Evolutionary conservation across 2,888 invertebrate species (phyloP), one percentile per base, ranked within the genome.

Genomic region (Tiphia femorata): DNA sequence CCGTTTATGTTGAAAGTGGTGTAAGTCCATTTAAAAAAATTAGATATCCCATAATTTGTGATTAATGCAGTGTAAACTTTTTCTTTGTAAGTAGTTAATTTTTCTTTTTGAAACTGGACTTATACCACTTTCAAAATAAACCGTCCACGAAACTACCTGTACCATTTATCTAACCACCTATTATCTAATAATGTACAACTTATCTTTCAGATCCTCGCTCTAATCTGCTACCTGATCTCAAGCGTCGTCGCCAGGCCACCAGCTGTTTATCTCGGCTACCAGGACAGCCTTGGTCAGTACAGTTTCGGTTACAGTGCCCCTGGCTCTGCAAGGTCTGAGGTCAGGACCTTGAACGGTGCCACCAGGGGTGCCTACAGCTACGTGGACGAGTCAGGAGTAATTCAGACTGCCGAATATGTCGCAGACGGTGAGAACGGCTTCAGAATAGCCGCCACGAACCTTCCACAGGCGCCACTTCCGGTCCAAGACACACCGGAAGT

Each of bases 401-500:
- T 86, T 38, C 85, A 86, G 64, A 84, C 77, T 25, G 82, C 84
- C 4, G 80, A 80, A 42, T 86, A 86, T 67, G 79, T 82, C 2
- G 82, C 85, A 1, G 85, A 85, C 53, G 77, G 80, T 19, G 70
- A 79, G 27, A 77, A 83, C 53, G 86, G 86, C n/a, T 86, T 85
- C 77, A 78, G 81, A 4, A 82, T 86, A 5, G 76, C 81, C 6
- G 85, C 85, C 29, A 84, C 85, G 46, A 86, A 86, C 73, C 66
- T 86, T 37, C 86, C 86, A 0, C 69, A 70, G 12, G 76, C 77
- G 1, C 77, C 78, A 10, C 49, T 60, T 21, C 78, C 78, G 23
- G 83, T 82, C 21, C 70, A 75, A 42, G 83, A 84, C 35, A 84
- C 83, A 4, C 83, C 84, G 17, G 84, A 84, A 70, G 84, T 84